phyloP scores from a whole-genome alignment of 2,113 vertebrate species.

The Myxocyprinus asiaticus region DNA sequence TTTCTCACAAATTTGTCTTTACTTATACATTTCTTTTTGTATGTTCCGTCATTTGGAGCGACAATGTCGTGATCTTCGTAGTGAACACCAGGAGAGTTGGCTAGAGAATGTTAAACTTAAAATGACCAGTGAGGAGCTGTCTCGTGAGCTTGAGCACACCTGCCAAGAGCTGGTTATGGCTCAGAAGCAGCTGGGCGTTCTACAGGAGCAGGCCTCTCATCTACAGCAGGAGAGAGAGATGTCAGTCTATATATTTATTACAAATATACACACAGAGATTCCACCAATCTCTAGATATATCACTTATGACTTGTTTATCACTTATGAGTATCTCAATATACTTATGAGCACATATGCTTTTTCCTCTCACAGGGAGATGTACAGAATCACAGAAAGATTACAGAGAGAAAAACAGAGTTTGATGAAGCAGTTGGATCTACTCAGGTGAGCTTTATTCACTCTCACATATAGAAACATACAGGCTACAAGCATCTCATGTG shows the following conservation, averaged over 20 bases:
- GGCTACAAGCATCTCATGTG: background rate
- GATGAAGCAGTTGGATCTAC: constrained; percentile 88
- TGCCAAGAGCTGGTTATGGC: constrained; percentile 78
- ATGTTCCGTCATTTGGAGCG: constrained; percentile 77
- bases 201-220: constrained; percentile 80
- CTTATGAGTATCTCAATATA: background rate
- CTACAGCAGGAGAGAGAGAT: constrained; percentile 88
- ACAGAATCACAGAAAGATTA: constrained; percentile 84
- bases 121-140: constrained; percentile 84
- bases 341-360: background rate
- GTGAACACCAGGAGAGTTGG: constrained; percentile 82
- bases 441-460: constrained; percentile 76
- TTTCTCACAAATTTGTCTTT: background rate
- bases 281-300: too few relatives aligned
- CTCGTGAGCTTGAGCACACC: constrained; percentile 78
- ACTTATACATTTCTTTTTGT: too few relatives aligned
- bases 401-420: constrained; percentile 89
- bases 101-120: constrained; percentile 88
- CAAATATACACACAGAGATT: too few relatives aligned
- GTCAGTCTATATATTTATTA: constrained; percentile 66
- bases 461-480: background rate
- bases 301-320: too few relatives aligned
- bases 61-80: constrained; percentile 81
- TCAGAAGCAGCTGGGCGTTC: constrained; percentile 82
- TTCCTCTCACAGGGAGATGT: constrained; percentile 81